phyloP scores from a whole-genome alignment of 2,797 vertebrate genomes.

The Molossus molossus region DNA sequence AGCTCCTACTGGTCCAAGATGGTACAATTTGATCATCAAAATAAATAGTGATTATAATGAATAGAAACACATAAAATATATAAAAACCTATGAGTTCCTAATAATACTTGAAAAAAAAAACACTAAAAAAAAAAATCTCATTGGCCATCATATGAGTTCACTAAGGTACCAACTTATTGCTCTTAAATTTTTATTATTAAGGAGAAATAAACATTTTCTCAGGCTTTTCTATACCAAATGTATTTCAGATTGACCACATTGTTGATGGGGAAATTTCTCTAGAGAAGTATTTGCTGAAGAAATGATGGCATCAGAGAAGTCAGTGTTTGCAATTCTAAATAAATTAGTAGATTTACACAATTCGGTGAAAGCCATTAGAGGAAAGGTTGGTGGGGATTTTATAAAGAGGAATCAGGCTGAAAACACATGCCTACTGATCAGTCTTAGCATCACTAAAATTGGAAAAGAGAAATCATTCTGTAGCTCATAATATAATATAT shows the following conservation, averaged over 20 bases:
- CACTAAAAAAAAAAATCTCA: background rate
- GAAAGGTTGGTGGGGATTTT: slow-evolving; percentile 1
- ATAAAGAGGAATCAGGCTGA: background rate
- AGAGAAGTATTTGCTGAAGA: background rate
- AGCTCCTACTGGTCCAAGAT: background rate
- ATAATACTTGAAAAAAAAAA: background rate
- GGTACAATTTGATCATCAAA: background rate
- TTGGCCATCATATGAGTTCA: background rate
- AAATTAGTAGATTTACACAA: slow-evolving; percentile 31
- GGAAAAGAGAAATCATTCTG: background rate
- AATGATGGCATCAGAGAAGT: slow-evolving; percentile 15
- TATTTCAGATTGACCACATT: background rate
- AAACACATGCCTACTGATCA: background rate
- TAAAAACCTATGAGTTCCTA: background rate
- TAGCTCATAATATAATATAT: background rate
- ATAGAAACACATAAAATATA: background rate
- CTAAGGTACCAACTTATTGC: background rate
- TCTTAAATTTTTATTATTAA: slow-evolving; percentile 38
- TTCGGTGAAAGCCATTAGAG: background rate
- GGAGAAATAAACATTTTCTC: background rate
- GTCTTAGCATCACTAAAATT: background rate
- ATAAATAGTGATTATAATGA: background rate
- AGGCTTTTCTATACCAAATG: background rate
- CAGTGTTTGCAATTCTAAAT: background rate
- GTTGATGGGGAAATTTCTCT: background rate